Conservation (phyloP, 2,888 invertebrate species). For the Hesperia comma region DNA sequence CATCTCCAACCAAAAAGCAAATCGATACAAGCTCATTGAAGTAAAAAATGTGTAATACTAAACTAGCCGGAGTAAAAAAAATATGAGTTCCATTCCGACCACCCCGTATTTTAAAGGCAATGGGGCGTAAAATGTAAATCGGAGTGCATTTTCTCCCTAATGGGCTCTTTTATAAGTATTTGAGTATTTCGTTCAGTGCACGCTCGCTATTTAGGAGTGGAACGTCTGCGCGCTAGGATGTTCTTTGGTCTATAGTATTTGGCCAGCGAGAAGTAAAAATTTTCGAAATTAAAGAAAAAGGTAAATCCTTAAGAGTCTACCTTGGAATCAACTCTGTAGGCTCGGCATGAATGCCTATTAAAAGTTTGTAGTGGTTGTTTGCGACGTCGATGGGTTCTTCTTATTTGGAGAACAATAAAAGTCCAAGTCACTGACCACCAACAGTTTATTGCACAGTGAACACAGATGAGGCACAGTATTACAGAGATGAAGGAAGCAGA, state of each 20-base stretch:
- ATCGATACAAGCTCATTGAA: conserved; percentile 27
- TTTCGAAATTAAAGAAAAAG: not conserved
- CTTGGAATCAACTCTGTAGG: no score
- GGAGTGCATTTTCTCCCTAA: conserved; percentile 29
- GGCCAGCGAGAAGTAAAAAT: not conserved
- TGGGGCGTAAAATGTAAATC: conserved; percentile 33
- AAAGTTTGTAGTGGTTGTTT: no score
- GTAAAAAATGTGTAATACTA: conserved; percentile 13
- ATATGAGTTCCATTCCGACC: conserved; percentile 16
- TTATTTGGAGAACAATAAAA: no score
- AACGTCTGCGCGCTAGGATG: not conserved
- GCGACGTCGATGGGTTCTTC: no score
- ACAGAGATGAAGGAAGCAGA: no score
- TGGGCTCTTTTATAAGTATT: conserved; percentile 33
- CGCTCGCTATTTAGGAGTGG: not conserved
- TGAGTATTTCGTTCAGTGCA: conserved; percentile 17
- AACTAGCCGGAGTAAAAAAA: conserved; percentile 22
- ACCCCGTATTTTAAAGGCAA: conserved; percentile 33
- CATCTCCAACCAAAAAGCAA: no score
- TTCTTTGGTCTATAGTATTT: not conserved
- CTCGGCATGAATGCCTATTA: no score
- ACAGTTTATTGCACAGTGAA: no score
- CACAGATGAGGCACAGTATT: no score
- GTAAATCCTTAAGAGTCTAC: no score
- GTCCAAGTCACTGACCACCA: no score